Conservation (phyloP, 2,113 vertebrate species). For the Oncorhynchus masou region DNA sequence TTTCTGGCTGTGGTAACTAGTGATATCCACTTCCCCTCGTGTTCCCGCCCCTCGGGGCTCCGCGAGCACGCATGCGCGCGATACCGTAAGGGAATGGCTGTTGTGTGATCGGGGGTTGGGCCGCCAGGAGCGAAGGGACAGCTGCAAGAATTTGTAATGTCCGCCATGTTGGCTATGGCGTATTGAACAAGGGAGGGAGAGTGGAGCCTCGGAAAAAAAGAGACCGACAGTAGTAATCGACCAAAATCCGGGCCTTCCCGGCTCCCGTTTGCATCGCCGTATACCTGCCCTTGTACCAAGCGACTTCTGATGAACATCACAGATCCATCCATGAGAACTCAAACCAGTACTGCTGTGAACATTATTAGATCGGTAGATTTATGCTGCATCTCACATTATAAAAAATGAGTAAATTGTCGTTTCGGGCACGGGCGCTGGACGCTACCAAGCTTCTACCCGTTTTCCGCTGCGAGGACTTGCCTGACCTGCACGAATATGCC, state of each 20-base stretch:
- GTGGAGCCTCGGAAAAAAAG: conserved; percentile 79
- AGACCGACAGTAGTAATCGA: conserved; percentile 82
- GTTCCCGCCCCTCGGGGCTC: conserved; percentile 12
- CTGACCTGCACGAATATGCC: conserved; percentile 98
- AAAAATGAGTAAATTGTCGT: conserved; percentile 98
- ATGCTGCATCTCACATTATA: conserved; percentile 77
- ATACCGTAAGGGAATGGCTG: conserved; percentile 93
- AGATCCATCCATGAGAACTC: conserved; percentile 91
- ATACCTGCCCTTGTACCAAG: conserved; percentile 62
- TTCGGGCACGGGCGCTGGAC: conserved; percentile 99
- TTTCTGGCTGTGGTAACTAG: too few relatives aligned
- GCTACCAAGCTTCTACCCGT: conserved; percentile 97
- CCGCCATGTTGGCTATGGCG: conserved; percentile 99
- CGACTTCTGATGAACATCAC: conserved; percentile 72
- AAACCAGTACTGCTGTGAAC: conserved; percentile 82
- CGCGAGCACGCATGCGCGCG: conserved; percentile 82
- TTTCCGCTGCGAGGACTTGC: conserved; percentile 98
- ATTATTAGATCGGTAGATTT: conserved; percentile 80
- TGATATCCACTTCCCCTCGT: background rate
- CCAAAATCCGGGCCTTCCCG: conserved; percentile 83
- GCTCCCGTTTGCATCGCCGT: conserved; percentile 80
- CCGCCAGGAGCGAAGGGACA: conserved; percentile 88
- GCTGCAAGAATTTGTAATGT: conserved; percentile 92
- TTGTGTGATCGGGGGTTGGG: conserved; percentile 82
- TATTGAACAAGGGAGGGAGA: conserved; percentile 83